These are phyloP conservation scores for Otus sunia DNA, from an alignment of 2,113 vertebrate species.

Conservation along the genomic window DNA sequence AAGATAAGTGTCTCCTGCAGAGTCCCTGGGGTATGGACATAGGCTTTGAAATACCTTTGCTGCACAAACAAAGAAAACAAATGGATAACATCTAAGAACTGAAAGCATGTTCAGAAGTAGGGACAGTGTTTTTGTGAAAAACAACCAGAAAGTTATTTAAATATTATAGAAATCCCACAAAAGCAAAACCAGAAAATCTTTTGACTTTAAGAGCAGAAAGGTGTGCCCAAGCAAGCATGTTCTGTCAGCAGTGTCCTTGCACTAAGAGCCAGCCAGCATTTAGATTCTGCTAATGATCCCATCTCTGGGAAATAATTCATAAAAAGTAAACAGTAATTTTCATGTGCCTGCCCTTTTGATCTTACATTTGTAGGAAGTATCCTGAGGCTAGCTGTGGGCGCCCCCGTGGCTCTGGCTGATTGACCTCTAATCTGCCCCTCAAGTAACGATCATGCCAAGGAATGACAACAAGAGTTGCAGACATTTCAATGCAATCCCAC, in stretches of 20 bases:
- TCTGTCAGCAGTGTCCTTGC: conserved; percentile 36
- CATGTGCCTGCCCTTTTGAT: conserved; percentile 46
- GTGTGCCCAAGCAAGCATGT: background rate
- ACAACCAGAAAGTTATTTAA: background rate
- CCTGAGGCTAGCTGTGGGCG: conserved; percentile 24
- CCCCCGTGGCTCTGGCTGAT: background rate
- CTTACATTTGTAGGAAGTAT: conserved; percentile 56
- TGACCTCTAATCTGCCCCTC: conserved; percentile 51
- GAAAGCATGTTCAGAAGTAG: background rate
- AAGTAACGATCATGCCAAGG: conserved; percentile 40
- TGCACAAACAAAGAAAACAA: background rate
- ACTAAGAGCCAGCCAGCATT: background rate
- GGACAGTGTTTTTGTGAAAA: background rate
- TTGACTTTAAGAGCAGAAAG: background rate
- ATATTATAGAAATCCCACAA: background rate
- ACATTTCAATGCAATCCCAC: conserved; percentile 33
- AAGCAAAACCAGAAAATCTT: background rate
- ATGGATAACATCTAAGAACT: background rate
- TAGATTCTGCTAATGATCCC: conserved; percentile 66
- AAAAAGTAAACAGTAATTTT: conserved; percentile 56
- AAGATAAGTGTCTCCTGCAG: background rate
- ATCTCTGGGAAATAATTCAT: conserved; percentile 60
- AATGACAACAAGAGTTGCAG: conserved; percentile 59
- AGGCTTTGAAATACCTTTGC: background rate
- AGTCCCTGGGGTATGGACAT: background rate